A percentile compares a stretch with the other conserved stretches of the same genome.
Conservation (phyloP, 2,113 vertebrate species). For the Okapia johnstoni region DNA sequence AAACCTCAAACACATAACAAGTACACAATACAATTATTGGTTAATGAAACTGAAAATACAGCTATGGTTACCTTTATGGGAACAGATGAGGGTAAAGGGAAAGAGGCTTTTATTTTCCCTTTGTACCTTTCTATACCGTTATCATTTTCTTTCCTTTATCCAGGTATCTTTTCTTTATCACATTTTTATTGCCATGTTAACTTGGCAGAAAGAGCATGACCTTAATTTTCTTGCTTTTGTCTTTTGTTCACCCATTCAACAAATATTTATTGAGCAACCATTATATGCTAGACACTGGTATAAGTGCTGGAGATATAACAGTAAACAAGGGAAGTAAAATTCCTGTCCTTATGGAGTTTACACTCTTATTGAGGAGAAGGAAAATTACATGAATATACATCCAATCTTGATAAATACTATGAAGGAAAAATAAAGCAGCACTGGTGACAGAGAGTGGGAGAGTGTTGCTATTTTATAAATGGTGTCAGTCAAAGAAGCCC, state of each 20-base stretch:
- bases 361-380: conserved; percentile 13
- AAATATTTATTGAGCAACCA: conserved; percentile 22
- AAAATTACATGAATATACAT: conserved; percentile 1
- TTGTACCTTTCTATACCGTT: background rate
- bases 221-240: conserved; percentile 30
- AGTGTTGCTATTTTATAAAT: background rate
- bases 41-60: conserved; percentile 25
- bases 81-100: background rate
- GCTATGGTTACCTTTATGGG: background rate
- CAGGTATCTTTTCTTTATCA: background rate
- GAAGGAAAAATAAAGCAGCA: conserved; percentile 5
- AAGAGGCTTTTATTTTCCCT: background rate
- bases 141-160: conserved; percentile 29
- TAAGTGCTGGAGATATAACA: background rate
- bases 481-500: background rate
- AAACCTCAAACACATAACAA: background rate
- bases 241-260: conserved; percentile 3
- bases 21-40: background rate
- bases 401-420: background rate
- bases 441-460: background rate
- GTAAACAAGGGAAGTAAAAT: conserved; percentile 10
- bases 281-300: background rate
- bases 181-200: background rate
- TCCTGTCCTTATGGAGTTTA: background rate
- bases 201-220: background rate